phyloP scores from a whole-genome alignment of 2,797 vertebrate species.

The Silurus lanzhouensis region DNA sequence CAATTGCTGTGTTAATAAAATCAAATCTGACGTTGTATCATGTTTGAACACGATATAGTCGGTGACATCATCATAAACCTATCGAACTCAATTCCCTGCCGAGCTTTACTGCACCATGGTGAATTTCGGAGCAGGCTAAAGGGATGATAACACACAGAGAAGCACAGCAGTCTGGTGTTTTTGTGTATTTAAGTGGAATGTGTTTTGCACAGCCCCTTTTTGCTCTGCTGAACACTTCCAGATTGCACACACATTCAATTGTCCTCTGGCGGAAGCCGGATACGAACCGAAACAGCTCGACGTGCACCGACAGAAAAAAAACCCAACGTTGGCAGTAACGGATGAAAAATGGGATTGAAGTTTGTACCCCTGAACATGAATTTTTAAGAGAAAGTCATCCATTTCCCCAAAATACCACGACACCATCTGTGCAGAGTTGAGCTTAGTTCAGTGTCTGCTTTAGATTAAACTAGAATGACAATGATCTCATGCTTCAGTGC shows the following conservation, averaged over 20 bases:
- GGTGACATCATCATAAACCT: not conserved
- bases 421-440: constrained; percentile 46
- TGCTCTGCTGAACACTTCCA: constrained; percentile 34
- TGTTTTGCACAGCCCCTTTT: not conserved
- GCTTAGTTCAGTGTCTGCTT: constrained; percentile 70
- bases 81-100: not conserved
- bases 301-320: not conserved
- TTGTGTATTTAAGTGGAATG: constrained; percentile 15
- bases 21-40: not conserved
- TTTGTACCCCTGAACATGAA: not conserved
- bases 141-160: not conserved
- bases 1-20: not conserved
- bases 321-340: not conserved
- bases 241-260: constrained; percentile 21
- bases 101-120: too few species aligned
- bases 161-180: not conserved
- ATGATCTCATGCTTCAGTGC: constrained; percentile 49
- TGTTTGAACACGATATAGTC: not conserved
- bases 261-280: not conserved
- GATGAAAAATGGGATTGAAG: too few species aligned
- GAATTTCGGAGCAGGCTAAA: not conserved
- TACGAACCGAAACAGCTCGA: not conserved
- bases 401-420: too few species aligned
- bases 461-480: constrained; percentile 58
- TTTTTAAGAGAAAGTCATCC: not conserved